Conservation (phyloP, 2,888 invertebrate genomes). For the Cerastis leucographa region DNA sequence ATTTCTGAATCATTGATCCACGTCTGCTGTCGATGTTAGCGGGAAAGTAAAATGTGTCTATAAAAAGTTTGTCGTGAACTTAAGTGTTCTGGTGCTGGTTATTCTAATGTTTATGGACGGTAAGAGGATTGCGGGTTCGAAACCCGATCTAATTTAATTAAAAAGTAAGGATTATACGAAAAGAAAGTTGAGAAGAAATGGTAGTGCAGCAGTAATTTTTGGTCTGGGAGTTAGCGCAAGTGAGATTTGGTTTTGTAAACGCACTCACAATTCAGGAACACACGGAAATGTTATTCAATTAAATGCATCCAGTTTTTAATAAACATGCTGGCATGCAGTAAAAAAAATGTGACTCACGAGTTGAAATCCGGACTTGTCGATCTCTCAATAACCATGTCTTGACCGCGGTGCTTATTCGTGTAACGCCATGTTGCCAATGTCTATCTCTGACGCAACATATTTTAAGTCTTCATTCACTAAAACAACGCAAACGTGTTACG, state of each 20-base stretch:
- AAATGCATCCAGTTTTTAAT: background rate
- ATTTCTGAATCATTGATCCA: background rate
- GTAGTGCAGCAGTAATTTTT: background rate
- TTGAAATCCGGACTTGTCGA: background rate
- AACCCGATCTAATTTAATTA: background rate
- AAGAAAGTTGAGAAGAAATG: background rate
- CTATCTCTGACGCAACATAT: background rate
- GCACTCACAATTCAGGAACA: background rate
- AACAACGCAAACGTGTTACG: background rate
- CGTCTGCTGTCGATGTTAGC: background rate
- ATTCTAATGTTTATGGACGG: background rate
- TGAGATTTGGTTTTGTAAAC: background rate
- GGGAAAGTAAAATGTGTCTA: background rate
- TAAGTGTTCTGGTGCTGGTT: background rate
- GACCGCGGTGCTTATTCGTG: background rate
- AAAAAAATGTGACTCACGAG: conserved; percentile 17
- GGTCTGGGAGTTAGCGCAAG: background rate
- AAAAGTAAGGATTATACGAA: background rate
- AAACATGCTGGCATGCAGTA: background rate
- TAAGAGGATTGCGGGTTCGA: conserved; percentile 20
- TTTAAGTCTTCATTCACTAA: background rate
- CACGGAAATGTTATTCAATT: background rate
- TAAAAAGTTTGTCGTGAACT: background rate
- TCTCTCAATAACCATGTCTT: background rate
- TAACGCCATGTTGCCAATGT: background rate